phyloP scores from a whole-genome alignment of 2,888 invertebrate species.

The Glaucopsyche alexis region DNA sequence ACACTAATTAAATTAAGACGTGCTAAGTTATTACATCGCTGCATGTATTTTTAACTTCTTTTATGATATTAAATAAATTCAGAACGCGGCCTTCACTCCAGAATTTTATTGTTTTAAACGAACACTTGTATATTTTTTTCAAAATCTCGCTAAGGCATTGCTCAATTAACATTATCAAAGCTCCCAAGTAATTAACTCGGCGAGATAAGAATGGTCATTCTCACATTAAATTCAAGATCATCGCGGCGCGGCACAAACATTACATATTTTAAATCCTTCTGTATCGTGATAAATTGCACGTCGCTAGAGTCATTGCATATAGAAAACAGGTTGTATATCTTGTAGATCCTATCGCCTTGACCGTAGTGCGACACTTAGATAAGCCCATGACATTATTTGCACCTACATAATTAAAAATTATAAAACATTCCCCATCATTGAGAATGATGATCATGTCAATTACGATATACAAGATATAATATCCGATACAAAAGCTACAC shows the following conservation, averaged over 20 bases:
- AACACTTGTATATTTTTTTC: background rate
- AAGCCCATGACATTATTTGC: constrained; percentile 64
- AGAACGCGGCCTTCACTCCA: background rate
- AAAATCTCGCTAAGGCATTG: background rate
- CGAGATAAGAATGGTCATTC: constrained; percentile 27
- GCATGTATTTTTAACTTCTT: background rate
- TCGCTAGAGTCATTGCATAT: constrained; percentile 43
- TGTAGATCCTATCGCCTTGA: constrained; percentile 68
- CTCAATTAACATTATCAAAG: constrained; percentile 35
- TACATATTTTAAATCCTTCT: constrained; percentile 1
- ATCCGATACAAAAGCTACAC: background rate
- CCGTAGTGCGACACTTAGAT: constrained; percentile 52
- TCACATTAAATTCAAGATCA: constrained; percentile 28
- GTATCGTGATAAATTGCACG: constrained; percentile 23
- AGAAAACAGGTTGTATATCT: constrained; percentile 41
- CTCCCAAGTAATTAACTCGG: constrained; percentile 21
- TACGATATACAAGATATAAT: background rate
- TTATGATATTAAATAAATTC: background rate
- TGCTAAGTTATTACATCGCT: background rate
- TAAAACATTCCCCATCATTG: background rate
- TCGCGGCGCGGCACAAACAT: background rate
- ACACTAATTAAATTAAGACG: constrained; percentile 9
- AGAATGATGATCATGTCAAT: background rate
- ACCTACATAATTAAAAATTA: background rate
- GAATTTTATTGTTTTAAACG: background rate